Percentiles rank a stretch among this genome's conserved stretches.
Conservation (phyloP, 2,113 vertebrate species). For the Piaya cayana region DNA sequence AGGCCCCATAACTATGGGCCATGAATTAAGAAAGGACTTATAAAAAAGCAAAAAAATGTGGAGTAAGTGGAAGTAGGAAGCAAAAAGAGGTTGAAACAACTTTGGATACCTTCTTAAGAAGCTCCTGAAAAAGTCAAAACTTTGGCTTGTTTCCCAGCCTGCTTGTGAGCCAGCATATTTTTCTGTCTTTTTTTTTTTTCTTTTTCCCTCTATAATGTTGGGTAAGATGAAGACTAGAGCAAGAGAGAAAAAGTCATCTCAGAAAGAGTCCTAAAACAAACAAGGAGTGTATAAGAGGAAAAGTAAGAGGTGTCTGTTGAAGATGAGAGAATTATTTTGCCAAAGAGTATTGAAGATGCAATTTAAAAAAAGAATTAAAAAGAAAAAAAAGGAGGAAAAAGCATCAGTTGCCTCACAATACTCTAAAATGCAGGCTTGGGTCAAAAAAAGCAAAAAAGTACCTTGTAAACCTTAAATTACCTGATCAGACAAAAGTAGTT, state of each 20-base stretch:
- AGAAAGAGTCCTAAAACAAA: background rate
- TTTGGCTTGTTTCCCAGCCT: constrained; percentile 16
- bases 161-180: background rate
- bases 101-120: constrained; percentile 39
- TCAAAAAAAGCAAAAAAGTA: background rate
- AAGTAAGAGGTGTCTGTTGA: background rate
- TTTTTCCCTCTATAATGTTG: background rate
- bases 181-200: background rate
- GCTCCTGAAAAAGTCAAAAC: background rate
- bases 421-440: background rate
- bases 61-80: background rate
- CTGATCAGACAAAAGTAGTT: background rate
- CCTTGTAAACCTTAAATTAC: background rate
- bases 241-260: background rate
- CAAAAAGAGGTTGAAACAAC: background rate
- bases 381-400: background rate
- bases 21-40: background rate
- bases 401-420: background rate
- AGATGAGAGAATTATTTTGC: background rate
- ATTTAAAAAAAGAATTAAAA: background rate
- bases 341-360: background rate
- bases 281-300: background rate
- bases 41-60: background rate
- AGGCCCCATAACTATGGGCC: background rate
- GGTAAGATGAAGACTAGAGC: background rate